Evolutionary conservation across 2,797 vertebrate species (phyloP).

Genomic region (Linurgus olivaceus): DNA sequence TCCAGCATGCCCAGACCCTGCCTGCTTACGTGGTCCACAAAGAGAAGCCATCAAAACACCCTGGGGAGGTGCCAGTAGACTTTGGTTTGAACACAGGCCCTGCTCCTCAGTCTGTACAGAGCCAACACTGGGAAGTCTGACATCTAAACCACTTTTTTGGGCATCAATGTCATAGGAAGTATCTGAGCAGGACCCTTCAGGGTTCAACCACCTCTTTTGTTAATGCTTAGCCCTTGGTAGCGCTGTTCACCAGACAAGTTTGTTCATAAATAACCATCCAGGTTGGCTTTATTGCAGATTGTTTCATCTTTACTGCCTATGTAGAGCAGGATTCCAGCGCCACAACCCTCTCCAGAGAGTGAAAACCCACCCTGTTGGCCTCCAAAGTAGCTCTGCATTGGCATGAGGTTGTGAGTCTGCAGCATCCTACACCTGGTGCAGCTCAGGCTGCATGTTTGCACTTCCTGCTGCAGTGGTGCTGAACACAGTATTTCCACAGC

Average conservation of each 20-base stretch:
- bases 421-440: background rate
- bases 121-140: background rate
- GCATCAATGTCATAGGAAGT: background rate
- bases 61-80: background rate
- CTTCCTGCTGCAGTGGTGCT: background rate
- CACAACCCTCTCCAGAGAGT: background rate
- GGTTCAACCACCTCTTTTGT: fast-evolving
- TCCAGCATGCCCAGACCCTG: background rate
- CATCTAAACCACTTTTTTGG: background rate
- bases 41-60: background rate
- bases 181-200: background rate
- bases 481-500: fast-evolving
- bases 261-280: background rate
- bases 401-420: background rate
- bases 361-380: background rate
- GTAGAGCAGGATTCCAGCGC: background rate
- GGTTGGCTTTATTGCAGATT: background rate
- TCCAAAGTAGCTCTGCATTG: background rate
- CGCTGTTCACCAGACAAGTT: fast-evolving
- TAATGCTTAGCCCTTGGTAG: background rate
- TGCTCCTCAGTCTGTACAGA: background rate
- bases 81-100: background rate
- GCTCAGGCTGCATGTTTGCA: fast-evolving
- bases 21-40: background rate
- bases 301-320: background rate